Percentiles rank a stretch among this genome's conserved stretches.
Conservation (phyloP, 2,797 vertebrate species). For the Luscinia megarhynchos region DNA sequence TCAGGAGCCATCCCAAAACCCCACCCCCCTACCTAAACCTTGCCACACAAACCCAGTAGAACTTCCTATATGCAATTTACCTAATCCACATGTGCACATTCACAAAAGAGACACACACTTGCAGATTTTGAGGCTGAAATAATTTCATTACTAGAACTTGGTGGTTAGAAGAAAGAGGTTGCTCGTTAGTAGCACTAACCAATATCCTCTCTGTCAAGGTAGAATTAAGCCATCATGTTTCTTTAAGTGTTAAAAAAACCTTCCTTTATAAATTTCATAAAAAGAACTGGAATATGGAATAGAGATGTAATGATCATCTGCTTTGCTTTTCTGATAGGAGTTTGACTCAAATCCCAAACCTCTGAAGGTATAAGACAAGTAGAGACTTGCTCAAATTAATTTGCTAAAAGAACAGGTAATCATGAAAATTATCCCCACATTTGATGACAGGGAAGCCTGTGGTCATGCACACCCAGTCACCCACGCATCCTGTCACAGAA, state of each 20-base stretch:
- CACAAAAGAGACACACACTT: not conserved
- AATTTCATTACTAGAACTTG: not conserved
- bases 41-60: not conserved
- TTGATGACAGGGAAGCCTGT: conserved; percentile 46
- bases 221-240: conserved; percentile 28
- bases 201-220: conserved; percentile 18
- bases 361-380: conserved; percentile 59
- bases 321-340: conserved; percentile 40
- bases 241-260: not conserved
- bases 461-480: conserved; percentile 39
- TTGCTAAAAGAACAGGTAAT: conserved; percentile 69
- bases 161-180: conserved; percentile 10
- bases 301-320: conserved; percentile 37
- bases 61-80: not conserved
- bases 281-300: not conserved
- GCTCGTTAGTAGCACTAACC: not conserved
- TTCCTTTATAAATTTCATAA: conserved; percentile 3
- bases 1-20: not conserved
- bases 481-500: conserved; percentile 37
- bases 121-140: not conserved
- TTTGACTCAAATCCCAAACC: conserved; percentile 53
- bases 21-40: not conserved
- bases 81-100: fast-evolving
- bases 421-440: conserved; percentile 59
- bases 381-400: conserved; percentile 67